phyloP scores from a whole-genome alignment of 2,797 vertebrate species.

The Artibeus lituratus region DNA sequence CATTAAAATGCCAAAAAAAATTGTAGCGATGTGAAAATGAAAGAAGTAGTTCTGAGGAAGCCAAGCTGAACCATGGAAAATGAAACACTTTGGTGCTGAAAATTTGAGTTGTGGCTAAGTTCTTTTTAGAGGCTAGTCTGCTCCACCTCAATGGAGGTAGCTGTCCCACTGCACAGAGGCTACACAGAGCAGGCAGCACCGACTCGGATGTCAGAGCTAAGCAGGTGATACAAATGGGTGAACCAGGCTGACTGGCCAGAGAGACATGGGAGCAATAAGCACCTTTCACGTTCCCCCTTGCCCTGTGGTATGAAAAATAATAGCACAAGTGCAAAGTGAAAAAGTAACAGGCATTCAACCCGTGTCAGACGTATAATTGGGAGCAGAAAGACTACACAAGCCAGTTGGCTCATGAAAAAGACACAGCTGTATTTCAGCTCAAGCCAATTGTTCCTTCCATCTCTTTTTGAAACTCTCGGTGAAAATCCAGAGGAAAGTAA shows the following conservation, averaged over 20 bases:
- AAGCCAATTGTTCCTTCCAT: background rate
- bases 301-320: background rate
- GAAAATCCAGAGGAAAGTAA: background rate
- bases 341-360: background rate
- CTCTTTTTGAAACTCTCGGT: background rate
- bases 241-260: background rate
- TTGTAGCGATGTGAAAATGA: background rate
- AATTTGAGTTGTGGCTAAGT: background rate
- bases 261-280: background rate
- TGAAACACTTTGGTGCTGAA: background rate
- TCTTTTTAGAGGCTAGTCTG: background rate
- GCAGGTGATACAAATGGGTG: background rate
- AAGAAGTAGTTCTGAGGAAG: constrained; percentile 25
- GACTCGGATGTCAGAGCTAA: background rate
- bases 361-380: background rate
- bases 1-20: constrained; percentile 30
- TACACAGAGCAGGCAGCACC: background rate
- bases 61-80: constrained; percentile 14
- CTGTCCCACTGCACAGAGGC: background rate
- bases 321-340: background rate
- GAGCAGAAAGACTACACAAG: background rate
- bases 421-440: background rate
- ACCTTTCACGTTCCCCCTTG: background rate
- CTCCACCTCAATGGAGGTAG: background rate
- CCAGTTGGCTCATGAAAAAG: background rate